Evolutionary conservation across 2,888 invertebrate species (phyloP), one percentile per base, ranked within the genome.

Genomic region (Frankliniella intonsa): DNA sequence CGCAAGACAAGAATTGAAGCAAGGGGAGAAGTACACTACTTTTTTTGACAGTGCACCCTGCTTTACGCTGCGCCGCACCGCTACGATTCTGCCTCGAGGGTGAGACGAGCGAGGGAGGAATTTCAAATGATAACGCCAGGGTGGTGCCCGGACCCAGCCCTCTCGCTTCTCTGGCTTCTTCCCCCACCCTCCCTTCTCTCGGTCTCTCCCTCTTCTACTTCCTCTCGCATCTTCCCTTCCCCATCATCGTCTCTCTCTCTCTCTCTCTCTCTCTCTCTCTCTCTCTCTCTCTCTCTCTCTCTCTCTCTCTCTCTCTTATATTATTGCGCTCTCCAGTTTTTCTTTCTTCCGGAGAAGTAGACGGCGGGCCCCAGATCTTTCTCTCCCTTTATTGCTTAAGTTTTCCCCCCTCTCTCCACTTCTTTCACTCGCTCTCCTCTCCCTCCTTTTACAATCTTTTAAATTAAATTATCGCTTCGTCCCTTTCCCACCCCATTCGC

Each of bases 51-150:
- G 62, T 62, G 62, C n/a, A 62, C 62, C 19, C 38, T 38, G n/a
- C 62, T 62, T 62, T 14, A 62, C 62, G 62, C 62, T 17, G 62
- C 19, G 62, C 62, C n/a, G 62, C 62, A n/a, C 62, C 17, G 69
- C 69, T 22, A 11, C 2, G 69, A 10, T 25, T 25, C 25, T 76
- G 69, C 69, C 25, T 11, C 25, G 69, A 25, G 69, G 25, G 22
- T 3, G 10, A 9, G 69, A 12, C 69, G 25, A 12, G 69, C 69
- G 25, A 25, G 25, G 69, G 69, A 76, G 69, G 69, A 76, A 76
- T 76, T 76, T 76, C 25, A 76, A 76, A 76, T 76, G 62, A 62
- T 62, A 62, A 62, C 62, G 69, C 69, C 69, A 22, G 69, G 69
- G 22, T 65, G n/a, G 55, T 17, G 11, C 14, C 55, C 17, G 55